A percentile compares a stretch with the other conserved stretches of the same genome.
These are phyloP conservation scores for Apodemia duryi DNA, from an alignment of 2,888 invertebrate species.

Conservation along the genomic window DNA sequence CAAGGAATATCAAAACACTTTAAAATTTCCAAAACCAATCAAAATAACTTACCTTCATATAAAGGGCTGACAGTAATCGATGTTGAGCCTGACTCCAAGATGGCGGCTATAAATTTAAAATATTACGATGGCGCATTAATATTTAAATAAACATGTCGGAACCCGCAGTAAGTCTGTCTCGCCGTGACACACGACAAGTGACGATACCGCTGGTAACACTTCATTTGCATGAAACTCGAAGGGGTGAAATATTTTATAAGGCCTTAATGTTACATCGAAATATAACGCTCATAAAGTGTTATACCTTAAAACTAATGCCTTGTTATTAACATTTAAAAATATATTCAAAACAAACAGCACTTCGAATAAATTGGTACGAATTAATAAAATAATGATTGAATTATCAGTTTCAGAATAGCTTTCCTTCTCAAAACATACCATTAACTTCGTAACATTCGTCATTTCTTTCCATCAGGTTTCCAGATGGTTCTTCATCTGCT, in stretches of 20 bases:
- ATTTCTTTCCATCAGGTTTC: too few relatives aligned
- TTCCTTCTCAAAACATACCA: too few relatives aligned
- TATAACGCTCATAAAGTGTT: constrained; percentile 1
- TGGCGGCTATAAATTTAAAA: constrained; percentile 57
- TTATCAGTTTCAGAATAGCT: too few relatives aligned
- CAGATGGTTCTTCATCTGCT: too few relatives aligned
- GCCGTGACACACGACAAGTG: constrained; percentile 46
- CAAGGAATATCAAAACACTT: constrained; percentile 20
- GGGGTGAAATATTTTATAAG: constrained; percentile 16
- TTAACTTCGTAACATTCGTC: too few relatives aligned
- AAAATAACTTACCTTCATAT: constrained; percentile 27
- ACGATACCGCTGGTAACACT: constrained; percentile 40
- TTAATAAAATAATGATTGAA: too few relatives aligned
- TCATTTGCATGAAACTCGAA: constrained; percentile 43
- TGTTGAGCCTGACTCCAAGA: constrained; percentile 30
- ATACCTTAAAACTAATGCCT: neutral
- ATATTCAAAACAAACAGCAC: neutral
- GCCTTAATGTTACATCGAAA: constrained; percentile 10
- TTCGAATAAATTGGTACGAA: neutral
- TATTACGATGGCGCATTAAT: constrained; percentile 60
- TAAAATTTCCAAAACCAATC: constrained; percentile 22
- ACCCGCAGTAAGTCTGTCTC: constrained; percentile 41
- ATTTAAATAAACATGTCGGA: constrained; percentile 71
- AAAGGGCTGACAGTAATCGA: constrained; percentile 38
- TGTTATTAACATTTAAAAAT: neutral